phyloP scores from a whole-genome alignment of 2,797 vertebrate species.

The Heteromormyrus szaboi region DNA sequence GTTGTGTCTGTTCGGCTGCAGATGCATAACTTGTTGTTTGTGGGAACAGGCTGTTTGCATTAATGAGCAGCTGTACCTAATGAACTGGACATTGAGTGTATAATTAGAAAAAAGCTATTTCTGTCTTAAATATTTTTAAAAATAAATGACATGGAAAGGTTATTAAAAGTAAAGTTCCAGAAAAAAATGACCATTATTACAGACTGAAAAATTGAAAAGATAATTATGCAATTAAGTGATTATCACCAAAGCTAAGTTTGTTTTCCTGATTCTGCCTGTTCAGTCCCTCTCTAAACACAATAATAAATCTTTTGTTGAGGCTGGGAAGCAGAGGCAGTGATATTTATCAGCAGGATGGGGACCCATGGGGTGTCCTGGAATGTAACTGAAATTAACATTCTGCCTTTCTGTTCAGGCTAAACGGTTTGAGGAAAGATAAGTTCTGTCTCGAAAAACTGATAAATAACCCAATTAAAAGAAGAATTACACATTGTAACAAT shows the following conservation, averaged over 20 bases:
- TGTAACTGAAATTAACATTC: not conserved
- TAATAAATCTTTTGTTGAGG: conserved; percentile 19
- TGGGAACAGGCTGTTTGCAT: not conserved
- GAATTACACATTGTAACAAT: not conserved
- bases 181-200: not conserved
- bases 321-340: not conserved
- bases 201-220: conserved; percentile 35
- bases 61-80: not conserved
- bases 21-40: not conserved
- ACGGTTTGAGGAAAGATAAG: not conserved
- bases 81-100: not conserved
- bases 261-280: conserved; percentile 28
- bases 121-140: not conserved
- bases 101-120: not conserved
- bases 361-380: not conserved
- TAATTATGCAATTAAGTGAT: conserved; percentile 37
- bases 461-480: not conserved
- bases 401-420: not conserved
- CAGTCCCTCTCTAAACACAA: conserved; percentile 27
- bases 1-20: not conserved
- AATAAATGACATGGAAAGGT: not conserved
- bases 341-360: not conserved
- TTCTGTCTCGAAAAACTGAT: not conserved
- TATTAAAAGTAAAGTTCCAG: not conserved
- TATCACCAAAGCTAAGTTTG: conserved; percentile 27